Conservation (phyloP, 2,113 vertebrate species). For the Diglossa brunneiventris region DNA sequence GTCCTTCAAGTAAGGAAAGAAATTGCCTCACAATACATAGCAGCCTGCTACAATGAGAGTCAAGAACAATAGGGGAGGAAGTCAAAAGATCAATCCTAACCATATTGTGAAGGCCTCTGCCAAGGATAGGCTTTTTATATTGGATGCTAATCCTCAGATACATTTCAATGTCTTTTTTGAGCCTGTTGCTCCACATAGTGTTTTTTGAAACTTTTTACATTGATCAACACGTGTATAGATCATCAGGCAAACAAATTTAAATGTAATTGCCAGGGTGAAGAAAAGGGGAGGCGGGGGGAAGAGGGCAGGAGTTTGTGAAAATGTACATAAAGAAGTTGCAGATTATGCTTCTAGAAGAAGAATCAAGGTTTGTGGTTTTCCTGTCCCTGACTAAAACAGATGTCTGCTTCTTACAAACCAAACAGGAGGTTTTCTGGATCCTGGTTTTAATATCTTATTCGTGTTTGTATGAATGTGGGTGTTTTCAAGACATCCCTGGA, state of each 20-base stretch:
- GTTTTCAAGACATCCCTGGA: slow-evolving; percentile 66
- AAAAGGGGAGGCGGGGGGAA: not conserved
- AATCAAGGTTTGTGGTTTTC: not conserved
- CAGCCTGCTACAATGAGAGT: not conserved
- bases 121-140: not conserved
- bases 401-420: not conserved
- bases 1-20: not conserved
- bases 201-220: not conserved
- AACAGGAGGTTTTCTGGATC: slow-evolving; percentile 3
- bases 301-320: not conserved
- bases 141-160: not conserved
- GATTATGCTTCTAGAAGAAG: not conserved
- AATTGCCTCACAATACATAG: not conserved
- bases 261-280: not conserved
- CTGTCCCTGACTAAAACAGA: not conserved
- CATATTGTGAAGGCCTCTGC: not conserved
- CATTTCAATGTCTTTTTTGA: not conserved
- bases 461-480: slow-evolving; percentile 57
- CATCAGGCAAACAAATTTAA: not conserved
- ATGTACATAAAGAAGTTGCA: not conserved
- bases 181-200: not conserved
- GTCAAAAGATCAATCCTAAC: slow-evolving; percentile 10
- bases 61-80: not conserved
- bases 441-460: slow-evolving; percentile 55
- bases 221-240: not conserved